These are phyloP conservation scores for Drosophila gunungcola DNA, from an alignment of 1,140 invertebrate species.

Conservation along the genomic window DNA sequence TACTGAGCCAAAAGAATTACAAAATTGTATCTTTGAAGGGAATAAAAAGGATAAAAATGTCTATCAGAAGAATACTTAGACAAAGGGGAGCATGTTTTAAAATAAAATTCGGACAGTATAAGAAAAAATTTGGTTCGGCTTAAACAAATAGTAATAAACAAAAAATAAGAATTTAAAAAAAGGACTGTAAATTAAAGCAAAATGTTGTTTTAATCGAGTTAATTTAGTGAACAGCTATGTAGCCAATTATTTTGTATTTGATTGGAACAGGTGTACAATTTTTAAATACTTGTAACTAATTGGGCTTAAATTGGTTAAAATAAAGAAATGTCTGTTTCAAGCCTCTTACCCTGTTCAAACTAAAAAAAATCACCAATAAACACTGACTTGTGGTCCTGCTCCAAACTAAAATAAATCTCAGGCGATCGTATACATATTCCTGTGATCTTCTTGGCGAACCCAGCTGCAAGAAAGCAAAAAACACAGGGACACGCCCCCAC, in stretches of 20 bases:
- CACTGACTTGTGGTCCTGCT: conserved; percentile 12
- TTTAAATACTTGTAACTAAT: conserved; percentile 7
- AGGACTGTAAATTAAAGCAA: too few relatives aligned
- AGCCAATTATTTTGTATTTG: not conserved
- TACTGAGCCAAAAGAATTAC: conserved; percentile 18
- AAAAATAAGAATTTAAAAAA: too few relatives aligned
- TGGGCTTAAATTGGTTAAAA: conserved; percentile 27
- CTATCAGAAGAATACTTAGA: not conserved
- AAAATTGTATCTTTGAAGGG: not conserved
- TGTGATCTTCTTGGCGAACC: conserved; percentile 6
- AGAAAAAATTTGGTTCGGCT: not conserved
- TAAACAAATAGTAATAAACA: not conserved
- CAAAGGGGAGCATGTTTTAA: not conserved
- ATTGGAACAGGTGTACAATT: not conserved
- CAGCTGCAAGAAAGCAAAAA: conserved; percentile 55
- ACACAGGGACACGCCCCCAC: conserved; percentile 52
- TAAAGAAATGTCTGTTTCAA: conserved; percentile 6
- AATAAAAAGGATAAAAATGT: conserved; percentile 20
- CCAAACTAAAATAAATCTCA: conserved; percentile 23
- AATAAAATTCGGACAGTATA: too few relatives aligned
- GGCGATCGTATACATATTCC: conserved; percentile 39
- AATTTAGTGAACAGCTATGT: not conserved
- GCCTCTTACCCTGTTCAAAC: not conserved
- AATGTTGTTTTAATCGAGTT: too few relatives aligned
- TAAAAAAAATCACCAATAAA: conserved; percentile 30